phyloP scores from a whole-genome alignment of 1,140 invertebrate species.

The Plectrocnemia conspersa region DNA sequence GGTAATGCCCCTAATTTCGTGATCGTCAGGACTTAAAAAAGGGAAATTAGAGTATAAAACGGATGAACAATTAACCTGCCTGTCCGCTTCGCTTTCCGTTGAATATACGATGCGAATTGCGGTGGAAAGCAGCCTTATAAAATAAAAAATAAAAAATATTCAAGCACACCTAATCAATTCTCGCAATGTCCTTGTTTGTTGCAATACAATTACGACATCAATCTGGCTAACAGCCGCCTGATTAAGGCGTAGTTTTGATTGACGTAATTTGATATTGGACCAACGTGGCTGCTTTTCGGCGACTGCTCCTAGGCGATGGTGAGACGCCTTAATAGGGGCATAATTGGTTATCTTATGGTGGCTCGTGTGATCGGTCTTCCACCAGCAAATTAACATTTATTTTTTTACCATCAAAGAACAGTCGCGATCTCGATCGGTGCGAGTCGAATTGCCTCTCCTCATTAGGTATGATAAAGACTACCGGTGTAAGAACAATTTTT shows the following conservation, averaged over 20 bases:
- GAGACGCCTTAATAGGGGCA: constrained; percentile 12
- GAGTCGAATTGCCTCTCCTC: background rate
- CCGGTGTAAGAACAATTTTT: constrained; percentile 3
- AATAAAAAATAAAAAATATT: no score
- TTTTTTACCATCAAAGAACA: no score
- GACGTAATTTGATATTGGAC: constrained; percentile 24
- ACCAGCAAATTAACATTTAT: constrained; percentile 1
- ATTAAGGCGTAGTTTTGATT: constrained; percentile 16
- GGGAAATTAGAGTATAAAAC: constrained; percentile 21
- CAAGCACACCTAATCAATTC: no score
- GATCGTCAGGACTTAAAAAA: constrained; percentile 11
- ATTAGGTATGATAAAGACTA: constrained; percentile 8
- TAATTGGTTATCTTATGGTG: constrained; percentile 9
- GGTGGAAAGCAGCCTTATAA: no score
- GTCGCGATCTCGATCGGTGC: background rate
- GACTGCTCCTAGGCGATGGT: background rate
- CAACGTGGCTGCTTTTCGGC: background rate
- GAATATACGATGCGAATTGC: no score
- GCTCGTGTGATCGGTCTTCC: background rate
- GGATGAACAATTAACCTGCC: constrained; percentile 22
- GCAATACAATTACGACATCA: constrained; percentile 14
- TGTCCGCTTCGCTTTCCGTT: constrained; percentile 6
- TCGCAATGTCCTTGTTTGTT: constrained; percentile 1
- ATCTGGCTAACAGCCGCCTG: background rate
- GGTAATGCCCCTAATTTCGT: constrained; percentile 21